phyloP scores from a whole-genome alignment of 2,888 invertebrate genomes.

The Hypercompe scribonia region DNA sequence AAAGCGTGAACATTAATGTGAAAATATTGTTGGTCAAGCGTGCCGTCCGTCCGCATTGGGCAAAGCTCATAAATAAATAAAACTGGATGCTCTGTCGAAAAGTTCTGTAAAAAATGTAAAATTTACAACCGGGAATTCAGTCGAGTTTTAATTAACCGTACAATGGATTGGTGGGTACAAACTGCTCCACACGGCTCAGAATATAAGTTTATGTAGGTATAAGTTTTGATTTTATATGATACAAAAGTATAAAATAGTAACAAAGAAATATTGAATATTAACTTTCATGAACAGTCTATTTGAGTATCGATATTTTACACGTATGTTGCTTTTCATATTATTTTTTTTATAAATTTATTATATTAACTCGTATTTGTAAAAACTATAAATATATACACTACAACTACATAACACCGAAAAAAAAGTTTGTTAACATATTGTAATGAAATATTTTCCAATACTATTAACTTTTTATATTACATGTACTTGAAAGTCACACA shows the following conservation, averaged over 20 bases:
- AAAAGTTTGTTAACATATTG: too few species aligned
- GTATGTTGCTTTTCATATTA: too few species aligned
- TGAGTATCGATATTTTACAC: not conserved
- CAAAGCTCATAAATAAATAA: conserved; percentile 86
- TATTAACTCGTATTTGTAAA: too few species aligned
- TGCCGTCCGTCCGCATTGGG: conserved; percentile 72
- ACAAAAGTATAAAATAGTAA: not conserved
- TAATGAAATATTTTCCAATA: too few species aligned
- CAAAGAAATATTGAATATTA: too few species aligned
- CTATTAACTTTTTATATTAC: not conserved
- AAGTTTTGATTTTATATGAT: conserved; percentile 23
- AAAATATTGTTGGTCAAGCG: conserved; percentile 78
- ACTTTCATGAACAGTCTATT: not conserved
- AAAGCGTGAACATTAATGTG: conserved; percentile 74
- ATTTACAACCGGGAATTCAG: conserved; percentile 82
- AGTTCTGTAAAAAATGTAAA: conserved; percentile 74
- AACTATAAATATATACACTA: too few species aligned
- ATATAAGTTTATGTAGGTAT: conserved; percentile 33
- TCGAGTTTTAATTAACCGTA: conserved; percentile 83
- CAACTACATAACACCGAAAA: too few species aligned
- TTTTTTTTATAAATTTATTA: too few species aligned
- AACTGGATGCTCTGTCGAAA: conserved; percentile 84
- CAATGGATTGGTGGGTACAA: conserved; percentile 53
- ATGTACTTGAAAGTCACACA: not conserved
- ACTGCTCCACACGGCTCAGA: conserved; percentile 34